Conservation (phyloP, 2,797 vertebrate genomes). For the Pampus argenteus region DNA sequence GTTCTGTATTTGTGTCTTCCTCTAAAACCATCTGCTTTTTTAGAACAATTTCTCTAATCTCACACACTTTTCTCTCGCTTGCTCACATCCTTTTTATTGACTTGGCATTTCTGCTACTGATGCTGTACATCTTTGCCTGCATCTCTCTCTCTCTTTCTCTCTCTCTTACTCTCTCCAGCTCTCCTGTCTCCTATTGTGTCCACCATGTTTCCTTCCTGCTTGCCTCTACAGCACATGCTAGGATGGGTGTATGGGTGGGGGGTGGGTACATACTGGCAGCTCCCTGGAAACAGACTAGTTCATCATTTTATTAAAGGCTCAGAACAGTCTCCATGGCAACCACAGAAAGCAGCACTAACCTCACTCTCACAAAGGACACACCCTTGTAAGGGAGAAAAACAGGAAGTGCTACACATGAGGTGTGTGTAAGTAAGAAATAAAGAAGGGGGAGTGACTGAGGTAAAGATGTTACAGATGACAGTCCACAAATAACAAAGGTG, state of each 20-base stretch:
- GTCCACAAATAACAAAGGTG: too few species aligned
- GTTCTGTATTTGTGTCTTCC: slow-evolving; percentile 49
- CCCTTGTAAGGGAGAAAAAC: slow-evolving; percentile 75
- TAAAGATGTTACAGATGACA: too few species aligned
- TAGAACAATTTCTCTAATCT: slow-evolving; percentile 34
- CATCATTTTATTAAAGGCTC: slow-evolving; percentile 74
- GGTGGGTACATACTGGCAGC: slow-evolving; percentile 65
- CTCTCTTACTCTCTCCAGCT: slow-evolving; percentile 15
- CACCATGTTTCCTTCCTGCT: slow-evolving; percentile 56
- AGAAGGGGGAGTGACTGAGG: not conserved
- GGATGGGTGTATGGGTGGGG: slow-evolving; percentile 65
- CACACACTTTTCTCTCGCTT: slow-evolving; percentile 13
- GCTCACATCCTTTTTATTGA: slow-evolving; percentile 29
- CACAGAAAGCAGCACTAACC: slow-evolving; percentile 66
- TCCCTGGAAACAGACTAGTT: slow-evolving; percentile 77
- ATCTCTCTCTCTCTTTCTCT: slow-evolving; percentile 40
- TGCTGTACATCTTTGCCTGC: slow-evolving; percentile 25
- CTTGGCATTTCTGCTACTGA: slow-evolving; percentile 44
- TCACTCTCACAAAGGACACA: slow-evolving; percentile 76
- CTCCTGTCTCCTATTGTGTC: slow-evolving; percentile 41
- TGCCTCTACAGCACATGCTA: slow-evolving; percentile 61
- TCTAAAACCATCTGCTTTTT: slow-evolving; percentile 49
- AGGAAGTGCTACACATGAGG: slow-evolving; percentile 64
- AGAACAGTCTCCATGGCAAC: slow-evolving; percentile 79
- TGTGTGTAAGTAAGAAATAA: not conserved